Percentiles rank a stretch among this genome's conserved stretches.
phyloP scores from a whole-genome alignment of 2,113 vertebrate genomes.

The Sinocyclocheilus anophthalmus region DNA sequence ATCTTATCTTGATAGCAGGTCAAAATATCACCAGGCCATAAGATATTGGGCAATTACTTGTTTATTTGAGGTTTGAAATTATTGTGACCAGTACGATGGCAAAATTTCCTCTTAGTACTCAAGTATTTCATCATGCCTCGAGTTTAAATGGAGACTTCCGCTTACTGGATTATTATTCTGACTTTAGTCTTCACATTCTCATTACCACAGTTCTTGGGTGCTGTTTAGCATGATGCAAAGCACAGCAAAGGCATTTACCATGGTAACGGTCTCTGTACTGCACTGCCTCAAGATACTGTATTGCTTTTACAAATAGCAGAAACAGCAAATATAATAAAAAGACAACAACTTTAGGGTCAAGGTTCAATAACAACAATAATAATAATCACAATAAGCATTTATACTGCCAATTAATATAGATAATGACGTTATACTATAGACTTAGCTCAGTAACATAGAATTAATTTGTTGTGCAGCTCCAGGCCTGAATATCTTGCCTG shows the following conservation, averaged over 20 bases:
- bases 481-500: neutral
- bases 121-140: conserved; percentile 8
- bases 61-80: neutral
- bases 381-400: neutral
- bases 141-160: neutral
- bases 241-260: neutral
- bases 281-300: neutral
- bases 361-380: neutral
- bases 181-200: neutral
- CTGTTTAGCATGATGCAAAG: conserved; percentile 20
- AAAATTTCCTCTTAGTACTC: neutral
- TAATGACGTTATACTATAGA: neutral
- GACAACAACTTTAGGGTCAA: neutral
- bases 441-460: neutral
- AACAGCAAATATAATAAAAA: neutral
- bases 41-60: neutral
- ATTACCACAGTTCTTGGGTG: neutral
- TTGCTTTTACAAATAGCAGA: neutral
- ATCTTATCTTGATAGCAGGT: neutral
- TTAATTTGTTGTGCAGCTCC: neutral
- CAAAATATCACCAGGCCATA: neutral
- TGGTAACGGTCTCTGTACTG: neutral
- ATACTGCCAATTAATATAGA: neutral
- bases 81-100: neutral
- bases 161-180: neutral